Base-by-base conservation (phyloP, 2,888 invertebrate species). In the Parnassius orleans region DNA sequence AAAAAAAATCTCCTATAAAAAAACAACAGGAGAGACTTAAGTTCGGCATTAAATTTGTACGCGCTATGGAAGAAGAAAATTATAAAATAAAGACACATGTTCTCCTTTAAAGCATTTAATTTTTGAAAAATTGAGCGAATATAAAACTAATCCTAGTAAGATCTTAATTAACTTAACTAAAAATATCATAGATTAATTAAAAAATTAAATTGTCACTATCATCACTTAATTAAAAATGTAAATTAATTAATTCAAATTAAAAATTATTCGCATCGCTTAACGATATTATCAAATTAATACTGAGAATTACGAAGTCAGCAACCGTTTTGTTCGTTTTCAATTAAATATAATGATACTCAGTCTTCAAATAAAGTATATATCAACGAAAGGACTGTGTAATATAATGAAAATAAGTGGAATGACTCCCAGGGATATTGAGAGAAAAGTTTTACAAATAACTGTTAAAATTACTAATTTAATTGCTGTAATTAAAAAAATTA, bases 81-180 rank as follows among this genome's bases (percentile, higher is more conserved):
- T 64, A 64, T 53, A 73, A 72, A 76, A 60, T 68, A 57, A 47
- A 53, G 41, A 60, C 14, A 63, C 46, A n/a, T 52, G 10, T 48
- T 14, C 33, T 66, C 71, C 65, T 77, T 83, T 82, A 81, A 89
- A 87, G 88, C 87, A 77, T 84, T 86, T 90, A 87, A 87, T 86
- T 88, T 76, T 88, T 87, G 90, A 87, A 87, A 80, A 87, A 88
- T 89, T 90, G 88, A 89, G 89, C 88, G 87, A 83, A 74, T 84
- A 83, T 77, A 81, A 80, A 86, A 81, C 77, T 86, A 87, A 83
- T 72, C 70, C 84, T 89, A 86, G 55, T 61, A 60, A 56, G 56
- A 57, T 53, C 60, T 60, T 60, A 64, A 58, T 66, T 62, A 66
- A 60, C 66, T 67, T 64, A 68, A 68, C 66, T 67, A 65, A 68